Evolutionary conservation across 2,797 vertebrate species (phyloP), one percentile per base, ranked within the genome.

Genomic region (Melanotaenia trifasciata): DNA sequence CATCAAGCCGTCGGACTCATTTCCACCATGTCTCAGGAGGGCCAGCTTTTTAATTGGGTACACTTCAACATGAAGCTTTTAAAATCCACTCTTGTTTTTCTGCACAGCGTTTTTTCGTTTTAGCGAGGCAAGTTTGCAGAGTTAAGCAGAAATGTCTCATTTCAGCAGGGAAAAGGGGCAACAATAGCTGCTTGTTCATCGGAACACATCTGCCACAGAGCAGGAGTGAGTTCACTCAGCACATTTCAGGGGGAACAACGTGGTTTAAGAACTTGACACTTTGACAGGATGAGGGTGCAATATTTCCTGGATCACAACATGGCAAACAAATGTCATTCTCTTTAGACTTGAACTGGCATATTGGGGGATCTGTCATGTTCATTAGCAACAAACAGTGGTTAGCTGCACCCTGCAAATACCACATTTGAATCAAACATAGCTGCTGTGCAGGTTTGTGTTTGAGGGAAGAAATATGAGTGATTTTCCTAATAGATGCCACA

Each of bases 161-260:
- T 79, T 70, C 3, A 33, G 63, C 43, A 71, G 66, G 5, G 40
- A 33, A 32, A 78, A 75, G 30, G 78, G 65, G 77, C 73, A 89
- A 86, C 76, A 87, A 84, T 87, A 90, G 86, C 79, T 81, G 84
- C 87, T 90, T 83, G 87, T 92, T 91, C 81, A 83, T 90, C 76
- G 82, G 72, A 90, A 90, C 40, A 64, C 69, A 76, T 76, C 79
- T 84, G 73, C 78, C 67, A 45, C 54, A 5, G 60, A 80, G 72
- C 85, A 54, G 69, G 13, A 82, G 79, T 2, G 14, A 62, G 77
- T 80, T 86, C 74, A 72, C 79, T 79, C 68, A 64, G 70, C 54
- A 35, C 61, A 24, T 72, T 71, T 77, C 66, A 68, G n/a, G 64
- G 63, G 63, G 26, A 16, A 8, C 72, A 70, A 57, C 1, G 3